phyloP scores from a whole-genome alignment of 2,888 invertebrate genomes.

The Agriopis marginaria region DNA sequence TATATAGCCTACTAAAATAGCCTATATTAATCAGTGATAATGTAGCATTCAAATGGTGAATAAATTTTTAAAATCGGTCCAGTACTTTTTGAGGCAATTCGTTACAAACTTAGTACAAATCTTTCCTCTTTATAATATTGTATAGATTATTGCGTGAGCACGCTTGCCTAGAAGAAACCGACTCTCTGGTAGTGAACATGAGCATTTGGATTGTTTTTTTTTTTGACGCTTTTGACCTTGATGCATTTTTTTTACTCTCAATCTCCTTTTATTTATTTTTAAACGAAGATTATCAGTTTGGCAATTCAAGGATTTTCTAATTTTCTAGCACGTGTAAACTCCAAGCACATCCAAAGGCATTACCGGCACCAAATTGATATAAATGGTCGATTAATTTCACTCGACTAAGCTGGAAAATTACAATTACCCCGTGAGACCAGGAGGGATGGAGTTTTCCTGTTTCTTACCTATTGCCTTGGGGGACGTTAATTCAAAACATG shows the following conservation, averaged over 20 bases:
- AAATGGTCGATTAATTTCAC: conserved; percentile 40
- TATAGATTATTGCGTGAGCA: no score
- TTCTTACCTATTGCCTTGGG: conserved; percentile 7
- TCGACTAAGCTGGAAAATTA: conserved; percentile 37
- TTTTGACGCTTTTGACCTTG: no score
- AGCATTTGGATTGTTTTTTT: no score
- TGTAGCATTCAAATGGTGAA: no score
- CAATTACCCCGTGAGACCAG: conserved; percentile 29
- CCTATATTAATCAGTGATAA: no score
- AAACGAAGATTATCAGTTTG: conserved; percentile 1
- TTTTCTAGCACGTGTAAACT: conserved; percentile 17
- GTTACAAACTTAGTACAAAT: no score
- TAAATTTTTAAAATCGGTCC: no score
- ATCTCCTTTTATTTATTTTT: neutral
- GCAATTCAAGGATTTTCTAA: neutral
- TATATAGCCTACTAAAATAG: no score
- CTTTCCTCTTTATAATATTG: no score
- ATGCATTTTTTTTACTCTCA: neutral
- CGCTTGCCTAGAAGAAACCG: no score
- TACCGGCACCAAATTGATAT: conserved; percentile 36
- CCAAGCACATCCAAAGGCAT: conserved; percentile 22
- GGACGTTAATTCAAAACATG: neutral
- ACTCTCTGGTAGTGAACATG: no score
- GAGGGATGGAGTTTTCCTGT: conserved; percentile 25
- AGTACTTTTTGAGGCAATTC: no score